Base-by-base conservation (phyloP, 2,797 vertebrate species). In the Tamandua tetradactyla region DNA sequence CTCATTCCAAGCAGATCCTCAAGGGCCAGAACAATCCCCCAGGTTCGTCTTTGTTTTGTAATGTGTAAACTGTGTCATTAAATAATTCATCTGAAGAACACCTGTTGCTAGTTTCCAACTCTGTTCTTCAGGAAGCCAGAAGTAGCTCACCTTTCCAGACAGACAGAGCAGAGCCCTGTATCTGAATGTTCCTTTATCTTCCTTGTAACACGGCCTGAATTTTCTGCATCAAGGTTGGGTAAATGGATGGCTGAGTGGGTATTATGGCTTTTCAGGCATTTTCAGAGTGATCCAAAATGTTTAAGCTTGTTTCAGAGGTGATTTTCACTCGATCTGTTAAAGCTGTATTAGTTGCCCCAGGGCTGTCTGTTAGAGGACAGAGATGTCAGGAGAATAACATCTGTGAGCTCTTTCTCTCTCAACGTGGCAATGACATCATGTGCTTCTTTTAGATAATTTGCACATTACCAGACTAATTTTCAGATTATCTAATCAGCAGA, bases 401-500 rank as follows among this genome's bases (percentile, higher is more conserved):
- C 95, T 91, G 71, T 74, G 37, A 74, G 92, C 87, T 92, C 94
- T 82, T 93, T 69, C 84, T 68, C 92, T 74, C 78, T 90, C 93
- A 71, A 37, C 15, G 79, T 87, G 59, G 57, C 93, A 95, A 81
- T 96, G 96, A 96, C 95, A 96, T 97, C 95, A 95, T 95, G 66
- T 35, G 68, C 94, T 94, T 62, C 93, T 97, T 96, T 95, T 92
- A 92, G 94, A 95, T 95, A 93, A 97, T 97, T 96, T 97, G 92
- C 93, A 95, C 94, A 94, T 96, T 95, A 95, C 96, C 90, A 95
- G 96, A 89, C 94, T 95, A 96, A 97, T 96, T 96, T 95, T 93
- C 95, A 96, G 94, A 96, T 95, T 95, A 96, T 97, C 94, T 96
- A 97, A 96, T 97, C 96, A 96, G 75, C 75, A 57, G 9, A 42